Conservation (phyloP, 1,140 invertebrate genomes). For the Galleria mellonella region DNA sequence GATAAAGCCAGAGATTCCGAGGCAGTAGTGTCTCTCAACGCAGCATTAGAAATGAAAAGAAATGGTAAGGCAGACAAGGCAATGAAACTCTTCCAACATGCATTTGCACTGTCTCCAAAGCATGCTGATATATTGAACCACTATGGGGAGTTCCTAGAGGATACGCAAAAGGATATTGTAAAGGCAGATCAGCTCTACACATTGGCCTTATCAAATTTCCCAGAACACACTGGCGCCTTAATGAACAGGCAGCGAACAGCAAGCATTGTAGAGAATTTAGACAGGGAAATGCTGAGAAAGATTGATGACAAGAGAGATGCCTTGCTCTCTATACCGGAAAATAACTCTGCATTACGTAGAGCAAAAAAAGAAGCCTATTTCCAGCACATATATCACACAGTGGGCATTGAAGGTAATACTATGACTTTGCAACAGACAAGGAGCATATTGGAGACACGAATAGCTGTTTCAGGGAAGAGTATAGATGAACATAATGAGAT, state of each 20-base stretch:
- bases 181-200: constrained; percentile 92
- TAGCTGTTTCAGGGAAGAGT: constrained; percentile 95
- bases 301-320: constrained; percentile 92
- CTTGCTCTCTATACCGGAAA: constrained; percentile 87
- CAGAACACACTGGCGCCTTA: constrained; percentile 87
- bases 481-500: constrained; percentile 98
- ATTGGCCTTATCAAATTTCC: constrained; percentile 87
- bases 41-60: constrained; percentile 89
- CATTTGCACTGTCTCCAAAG: constrained; percentile 90
- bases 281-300: constrained; percentile 83
- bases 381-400: constrained; percentile 97
- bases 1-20: constrained; percentile 76
- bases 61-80: constrained; percentile 91
- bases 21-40: constrained; percentile 87
- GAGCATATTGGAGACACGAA: constrained; percentile 93
- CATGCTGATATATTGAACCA: constrained; percentile 94
- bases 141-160: constrained; percentile 96
- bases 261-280: constrained; percentile 92
- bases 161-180: constrained; percentile 88
- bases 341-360: constrained; percentile 84
- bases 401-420: constrained; percentile 98
- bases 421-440: constrained; percentile 95
- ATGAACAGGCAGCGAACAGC: constrained; percentile 89
- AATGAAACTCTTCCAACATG: constrained; percentile 91
- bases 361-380: constrained; percentile 97